phyloP scores from a whole-genome alignment of 2,797 vertebrate genomes.

The Sus cebifrons region DNA sequence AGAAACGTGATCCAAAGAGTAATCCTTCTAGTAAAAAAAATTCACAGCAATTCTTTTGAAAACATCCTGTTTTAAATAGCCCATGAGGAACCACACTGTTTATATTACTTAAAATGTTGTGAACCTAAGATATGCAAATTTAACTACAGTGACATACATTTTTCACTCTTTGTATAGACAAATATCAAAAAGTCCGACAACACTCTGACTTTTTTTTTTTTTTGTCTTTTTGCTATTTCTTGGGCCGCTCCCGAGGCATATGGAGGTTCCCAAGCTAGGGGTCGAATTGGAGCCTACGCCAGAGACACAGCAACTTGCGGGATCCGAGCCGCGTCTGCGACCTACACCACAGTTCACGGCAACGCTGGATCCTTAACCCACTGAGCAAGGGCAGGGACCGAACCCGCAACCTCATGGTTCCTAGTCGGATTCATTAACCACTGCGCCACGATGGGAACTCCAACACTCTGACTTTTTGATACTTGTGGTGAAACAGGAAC shows the following conservation, averaged over 20 bases:
- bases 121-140: constrained; percentile 21
- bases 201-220: background rate
- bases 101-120: constrained; percentile 18
- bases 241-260: too few relatives aligned
- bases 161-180: background rate
- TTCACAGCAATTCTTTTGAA: background rate
- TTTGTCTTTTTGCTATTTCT: too few relatives aligned
- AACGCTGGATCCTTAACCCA: too few relatives aligned
- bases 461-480: background rate
- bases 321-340: too few relatives aligned
- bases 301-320: too few relatives aligned
- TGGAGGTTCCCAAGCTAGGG: too few relatives aligned
- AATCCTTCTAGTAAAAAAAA: constrained; percentile 35
- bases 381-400: too few relatives aligned
- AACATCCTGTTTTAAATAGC: constrained; percentile 39
- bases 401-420: too few relatives aligned
- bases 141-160: background rate
- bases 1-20: constrained; percentile 13
- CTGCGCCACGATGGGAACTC: background rate
- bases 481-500: background rate
- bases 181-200: background rate
- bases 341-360: too few relatives aligned
- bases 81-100: background rate
- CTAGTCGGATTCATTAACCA: too few relatives aligned
- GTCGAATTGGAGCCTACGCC: too few relatives aligned